Evolutionary conservation across 2,888 invertebrate genomes (phyloP).

Genomic region (Anoplius nigerrimus): DNA sequence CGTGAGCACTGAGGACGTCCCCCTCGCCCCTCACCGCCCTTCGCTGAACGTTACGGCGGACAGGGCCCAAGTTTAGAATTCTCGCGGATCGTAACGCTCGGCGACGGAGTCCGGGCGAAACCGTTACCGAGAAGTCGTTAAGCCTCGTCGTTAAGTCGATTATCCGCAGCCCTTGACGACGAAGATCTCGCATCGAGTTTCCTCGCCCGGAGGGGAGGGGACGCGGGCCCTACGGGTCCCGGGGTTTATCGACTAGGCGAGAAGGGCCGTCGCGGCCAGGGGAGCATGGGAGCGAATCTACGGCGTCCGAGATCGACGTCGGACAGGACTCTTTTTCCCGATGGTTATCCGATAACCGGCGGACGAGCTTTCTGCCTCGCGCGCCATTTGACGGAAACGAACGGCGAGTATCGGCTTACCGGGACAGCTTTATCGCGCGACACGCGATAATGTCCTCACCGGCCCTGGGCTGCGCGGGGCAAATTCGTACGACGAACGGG

Average conservation of each 20-base stretch:
- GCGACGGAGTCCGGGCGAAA: conserved; percentile 32
- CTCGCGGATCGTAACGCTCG: conserved; percentile 51
- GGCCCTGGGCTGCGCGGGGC: no score
- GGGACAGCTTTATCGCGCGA: neutral
- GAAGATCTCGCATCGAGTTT: conserved; percentile 58
- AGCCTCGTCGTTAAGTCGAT: conserved; percentile 64
- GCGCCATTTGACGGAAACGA: neutral
- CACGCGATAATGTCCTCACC: neutral
- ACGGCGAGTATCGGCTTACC: neutral
- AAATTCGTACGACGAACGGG: neutral
- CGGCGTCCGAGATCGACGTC: neutral
- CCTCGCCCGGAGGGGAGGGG: conserved; percentile 24
- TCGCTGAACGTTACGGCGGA: conserved; percentile 12
- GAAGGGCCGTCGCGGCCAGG: neutral
- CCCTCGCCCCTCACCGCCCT: no score
- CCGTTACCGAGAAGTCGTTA: conserved; percentile 64
- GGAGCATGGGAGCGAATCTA: conserved; percentile 1
- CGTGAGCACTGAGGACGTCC: neutral
- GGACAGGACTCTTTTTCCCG: no score
- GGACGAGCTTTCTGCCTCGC: no score
- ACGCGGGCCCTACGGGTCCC: conserved; percentile 13
- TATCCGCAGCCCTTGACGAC: conserved; percentile 58
- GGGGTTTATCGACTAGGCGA: conserved; percentile 47
- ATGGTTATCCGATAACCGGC: no score
- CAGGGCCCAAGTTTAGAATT: conserved; percentile 52